Percentiles rank a stretch among this genome's conserved stretches.
phyloP scores from a whole-genome alignment of 2,888 invertebrate species.

The Bellardia pandia region DNA sequence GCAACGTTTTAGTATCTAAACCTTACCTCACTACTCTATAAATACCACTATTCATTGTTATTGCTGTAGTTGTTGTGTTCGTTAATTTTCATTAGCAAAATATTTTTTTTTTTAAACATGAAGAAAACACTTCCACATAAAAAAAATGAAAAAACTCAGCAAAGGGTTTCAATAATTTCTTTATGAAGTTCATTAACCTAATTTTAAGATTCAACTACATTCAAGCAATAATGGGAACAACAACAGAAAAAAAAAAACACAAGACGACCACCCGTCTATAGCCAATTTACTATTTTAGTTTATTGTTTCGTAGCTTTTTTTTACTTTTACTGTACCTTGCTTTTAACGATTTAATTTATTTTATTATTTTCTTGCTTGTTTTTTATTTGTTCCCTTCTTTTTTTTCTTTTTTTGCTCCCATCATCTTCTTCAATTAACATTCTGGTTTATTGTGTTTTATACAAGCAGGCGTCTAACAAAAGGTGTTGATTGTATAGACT shows the following conservation, averaged over 20 bases:
- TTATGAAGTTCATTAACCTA: conserved; percentile 64
- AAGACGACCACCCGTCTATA: neutral
- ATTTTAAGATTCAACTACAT: conserved; percentile 35
- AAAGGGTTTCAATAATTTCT: conserved; percentile 39
- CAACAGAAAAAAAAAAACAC: neutral
- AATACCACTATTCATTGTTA: conserved; percentile 2
- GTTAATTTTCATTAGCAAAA: conserved; percentile 52
- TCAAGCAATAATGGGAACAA: conserved; percentile 6
- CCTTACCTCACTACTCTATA: neutral
- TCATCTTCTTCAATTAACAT: conserved; percentile 40
- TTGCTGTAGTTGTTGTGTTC: conserved; percentile 9
- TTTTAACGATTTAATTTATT: conserved; percentile 22
- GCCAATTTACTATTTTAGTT: conserved; percentile 40
- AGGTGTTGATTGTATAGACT: conserved; percentile 7
- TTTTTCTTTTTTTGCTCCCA: neutral
- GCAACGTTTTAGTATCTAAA: neutral
- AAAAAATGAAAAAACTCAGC: neutral
- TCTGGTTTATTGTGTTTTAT: conserved; percentile 32
- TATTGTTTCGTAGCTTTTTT: conserved; percentile 1
- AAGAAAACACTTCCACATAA: conserved; percentile 4
- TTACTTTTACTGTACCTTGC: neutral
- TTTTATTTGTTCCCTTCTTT: neutral
- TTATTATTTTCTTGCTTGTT: neutral
- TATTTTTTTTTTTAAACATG: neutral
- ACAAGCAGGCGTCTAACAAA: neutral